Evolutionary conservation across 2,797 vertebrate genomes (phyloP).

Genomic region (Mustela erminea): DNA sequence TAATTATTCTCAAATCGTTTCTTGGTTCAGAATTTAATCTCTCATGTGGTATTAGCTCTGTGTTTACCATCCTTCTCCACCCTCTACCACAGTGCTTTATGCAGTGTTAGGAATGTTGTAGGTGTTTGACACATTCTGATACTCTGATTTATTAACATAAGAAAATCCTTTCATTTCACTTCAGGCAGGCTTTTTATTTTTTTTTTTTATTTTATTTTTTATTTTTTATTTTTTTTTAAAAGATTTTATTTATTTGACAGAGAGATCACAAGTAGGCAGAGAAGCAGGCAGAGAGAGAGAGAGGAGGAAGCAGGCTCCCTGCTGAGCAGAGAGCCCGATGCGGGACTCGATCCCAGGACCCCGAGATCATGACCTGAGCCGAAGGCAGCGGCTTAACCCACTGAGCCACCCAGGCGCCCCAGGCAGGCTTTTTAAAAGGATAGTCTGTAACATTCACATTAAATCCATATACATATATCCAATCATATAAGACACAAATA

Average conservation of each 20-base stretch:
- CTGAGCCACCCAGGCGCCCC: too few relatives aligned
- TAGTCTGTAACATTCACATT: neutral
- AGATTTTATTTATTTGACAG: too few relatives aligned
- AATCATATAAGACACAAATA: neutral
- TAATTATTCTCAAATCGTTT: constrained; percentile 44
- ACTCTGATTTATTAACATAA: constrained; percentile 32
- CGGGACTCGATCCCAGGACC: too few relatives aligned
- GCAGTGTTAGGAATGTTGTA: neutral
- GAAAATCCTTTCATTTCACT: constrained; percentile 45
- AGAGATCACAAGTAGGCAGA: too few relatives aligned
- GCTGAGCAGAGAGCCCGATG: too few relatives aligned
- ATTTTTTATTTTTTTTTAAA: too few relatives aligned
- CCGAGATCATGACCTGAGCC: too few relatives aligned
- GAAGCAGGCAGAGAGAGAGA: too few relatives aligned
- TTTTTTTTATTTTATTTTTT: too few relatives aligned
- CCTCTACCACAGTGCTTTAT: neutral
- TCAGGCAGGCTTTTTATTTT: constrained; percentile 22
- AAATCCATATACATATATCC: constrained; percentile 5
- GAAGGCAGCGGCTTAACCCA: too few relatives aligned
- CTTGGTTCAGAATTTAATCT: constrained; percentile 50
- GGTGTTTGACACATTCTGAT: constrained; percentile 12
- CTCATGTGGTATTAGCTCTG: neutral
- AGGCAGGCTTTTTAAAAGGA: constrained; percentile 24
- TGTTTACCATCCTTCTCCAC: neutral
- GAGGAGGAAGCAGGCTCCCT: too few relatives aligned